Evolutionary conservation across 2,113 vertebrate species (phyloP).

Genomic region (Ivindomyrus marchei): DNA sequence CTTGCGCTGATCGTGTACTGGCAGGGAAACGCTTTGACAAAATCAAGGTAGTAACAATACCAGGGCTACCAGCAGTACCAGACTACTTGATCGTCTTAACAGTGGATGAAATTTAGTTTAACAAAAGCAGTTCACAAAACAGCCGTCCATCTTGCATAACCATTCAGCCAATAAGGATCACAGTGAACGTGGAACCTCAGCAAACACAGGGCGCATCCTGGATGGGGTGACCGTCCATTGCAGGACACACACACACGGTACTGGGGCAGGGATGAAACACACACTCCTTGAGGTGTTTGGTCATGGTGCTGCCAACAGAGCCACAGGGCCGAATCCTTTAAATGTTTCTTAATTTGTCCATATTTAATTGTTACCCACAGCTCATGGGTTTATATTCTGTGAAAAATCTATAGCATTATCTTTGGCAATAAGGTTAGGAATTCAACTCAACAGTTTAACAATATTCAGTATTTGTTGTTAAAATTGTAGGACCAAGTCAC

Average conservation of each 20-base stretch:
- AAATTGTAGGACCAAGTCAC: not conserved
- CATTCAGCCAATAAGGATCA: not conserved
- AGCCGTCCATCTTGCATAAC: not conserved
- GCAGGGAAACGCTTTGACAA: not conserved
- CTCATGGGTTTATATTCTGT: not conserved
- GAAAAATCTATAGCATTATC: not conserved
- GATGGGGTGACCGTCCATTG: not conserved
- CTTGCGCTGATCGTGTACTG: not conserved
- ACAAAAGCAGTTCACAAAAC: not conserved
- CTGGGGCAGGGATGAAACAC: not conserved
- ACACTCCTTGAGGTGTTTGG: not conserved
- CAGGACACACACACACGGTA: not conserved
- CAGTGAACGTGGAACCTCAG: not conserved
- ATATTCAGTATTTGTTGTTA: not conserved
- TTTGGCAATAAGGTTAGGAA: not conserved
- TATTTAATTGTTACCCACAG: not conserved
- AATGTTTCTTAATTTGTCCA: not conserved
- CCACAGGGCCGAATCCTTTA: not conserved
- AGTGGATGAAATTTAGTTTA: not conserved
- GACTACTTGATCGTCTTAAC: not conserved
- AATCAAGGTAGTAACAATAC: not conserved
- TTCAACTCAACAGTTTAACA: not conserved
- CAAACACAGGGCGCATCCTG: too few relatives aligned
- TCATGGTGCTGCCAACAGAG: not conserved
- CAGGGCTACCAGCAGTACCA: not conserved